Percentiles rank a stretch among this genome's conserved stretches.
phyloP scores from a whole-genome alignment of 1,140 invertebrate species.

The Heliconius congener region DNA sequence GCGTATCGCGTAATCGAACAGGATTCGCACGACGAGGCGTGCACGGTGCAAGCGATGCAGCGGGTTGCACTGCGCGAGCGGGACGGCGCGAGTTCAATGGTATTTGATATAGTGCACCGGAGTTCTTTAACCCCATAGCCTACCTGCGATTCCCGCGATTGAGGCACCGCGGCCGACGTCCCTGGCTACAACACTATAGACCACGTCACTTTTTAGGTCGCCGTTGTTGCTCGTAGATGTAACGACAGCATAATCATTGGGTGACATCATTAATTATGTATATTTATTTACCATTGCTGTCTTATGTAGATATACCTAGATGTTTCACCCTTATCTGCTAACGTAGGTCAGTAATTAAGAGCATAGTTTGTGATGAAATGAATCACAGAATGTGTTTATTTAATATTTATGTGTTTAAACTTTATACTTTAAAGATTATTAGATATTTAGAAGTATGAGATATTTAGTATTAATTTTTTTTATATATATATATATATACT shows the following conservation, averaged over 20 bases:
- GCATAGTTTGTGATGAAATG: not conserved
- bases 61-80: constrained; percentile 64
- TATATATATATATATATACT: too few relatives aligned
- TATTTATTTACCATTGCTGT: constrained; percentile 26
- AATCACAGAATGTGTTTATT: not conserved
- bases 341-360: constrained; percentile 18
- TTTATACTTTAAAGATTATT: not conserved
- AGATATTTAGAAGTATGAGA: too few relatives aligned
- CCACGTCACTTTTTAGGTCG: constrained; percentile 79
- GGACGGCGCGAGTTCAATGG: constrained; percentile 78
- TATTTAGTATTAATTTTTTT: too few relatives aligned
- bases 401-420: not conserved
- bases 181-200: constrained; percentile 72
- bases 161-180: constrained; percentile 77
- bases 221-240: constrained; percentile 46
- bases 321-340: constrained; percentile 20
- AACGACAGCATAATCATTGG: constrained; percentile 54
- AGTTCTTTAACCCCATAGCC: constrained; percentile 82
- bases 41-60: constrained; percentile 66
- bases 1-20: constrained; percentile 75
- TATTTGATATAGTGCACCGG: constrained; percentile 82
- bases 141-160: constrained; percentile 81
- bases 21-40: constrained; percentile 75
- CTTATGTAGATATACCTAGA: constrained; percentile 11
- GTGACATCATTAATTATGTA: constrained; percentile 33